Evolutionary conservation across 37 sponge, comb jelly and placozoan species (phyloP).

Genomic region (Geodia barretti): DNA sequence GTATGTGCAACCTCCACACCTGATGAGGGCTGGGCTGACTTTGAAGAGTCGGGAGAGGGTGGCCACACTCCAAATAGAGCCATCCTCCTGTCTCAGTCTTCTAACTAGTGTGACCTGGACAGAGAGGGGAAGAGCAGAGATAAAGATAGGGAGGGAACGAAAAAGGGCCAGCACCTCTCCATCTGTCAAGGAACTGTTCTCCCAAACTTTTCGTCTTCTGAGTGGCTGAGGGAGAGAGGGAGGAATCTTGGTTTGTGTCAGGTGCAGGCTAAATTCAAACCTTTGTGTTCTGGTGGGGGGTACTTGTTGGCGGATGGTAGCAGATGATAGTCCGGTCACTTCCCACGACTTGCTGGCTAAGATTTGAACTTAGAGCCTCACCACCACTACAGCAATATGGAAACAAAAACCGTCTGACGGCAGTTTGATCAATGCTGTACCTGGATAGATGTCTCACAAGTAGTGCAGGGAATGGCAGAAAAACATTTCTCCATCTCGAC

Average conservation of each 20-base stretch:
- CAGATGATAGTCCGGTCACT: constrained; percentile 58
- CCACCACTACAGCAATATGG: no score
- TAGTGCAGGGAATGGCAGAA: neutral
- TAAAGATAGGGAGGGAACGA: neutral
- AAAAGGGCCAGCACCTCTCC: neutral
- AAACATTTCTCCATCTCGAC: neutral
- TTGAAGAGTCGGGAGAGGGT: constrained; percentile 62
- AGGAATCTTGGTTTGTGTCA: neutral
- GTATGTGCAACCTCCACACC: constrained; percentile 17
- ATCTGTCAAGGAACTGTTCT: neutral
- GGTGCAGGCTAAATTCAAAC: neutral
- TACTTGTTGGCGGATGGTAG: constrained; percentile 23
- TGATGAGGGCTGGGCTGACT: constrained; percentile 22
- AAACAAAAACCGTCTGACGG: no score
- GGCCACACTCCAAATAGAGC: constrained; percentile 50
- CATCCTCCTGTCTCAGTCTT: constrained; percentile 53
- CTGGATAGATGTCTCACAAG: neutral
- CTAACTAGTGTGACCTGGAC: constrained; percentile 33
- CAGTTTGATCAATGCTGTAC: neutral
- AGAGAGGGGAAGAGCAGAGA: neutral
- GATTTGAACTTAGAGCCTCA: neutral
- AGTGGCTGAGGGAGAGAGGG: neutral
- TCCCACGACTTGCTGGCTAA: constrained; percentile 19
- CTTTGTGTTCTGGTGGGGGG: constrained; percentile 6
- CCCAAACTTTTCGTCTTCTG: neutral